Evolutionary conservation across 2,113 vertebrate genomes (phyloP), one percentile per base, ranked within the genome.

Genomic region (Oenanthe oenanthe): DNA sequence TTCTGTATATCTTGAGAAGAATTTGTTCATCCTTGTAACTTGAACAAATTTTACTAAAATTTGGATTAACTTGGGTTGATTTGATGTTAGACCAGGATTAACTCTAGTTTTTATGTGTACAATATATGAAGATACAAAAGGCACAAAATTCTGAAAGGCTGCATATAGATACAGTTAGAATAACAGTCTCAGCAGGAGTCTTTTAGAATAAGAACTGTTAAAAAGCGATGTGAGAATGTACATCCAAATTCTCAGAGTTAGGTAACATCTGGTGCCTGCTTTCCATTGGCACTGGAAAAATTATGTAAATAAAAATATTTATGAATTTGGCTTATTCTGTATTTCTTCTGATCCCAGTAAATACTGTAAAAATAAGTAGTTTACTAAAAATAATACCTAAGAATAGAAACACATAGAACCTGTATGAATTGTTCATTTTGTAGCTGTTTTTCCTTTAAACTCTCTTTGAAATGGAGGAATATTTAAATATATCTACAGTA

Each of bases 281-380:
- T 94, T 92, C 82, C 71, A 76, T 58, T 92, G 77, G 88, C 82
- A 88, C 32, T 86, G 60, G 63, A 70, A 79, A 50, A 93, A 61
- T 74, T 80, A 66, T 31, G 15, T 93, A 94, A 90, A 93, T 90
- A 95, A 90, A 96, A 95, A 83, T 92, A 94, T 92, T 94, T 88
- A 83, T 83, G 58, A 83, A 77, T 85, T 95, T 95, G 85, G 82
- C 88, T 94, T 94, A 63, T 74, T 61, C 62, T 1, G 0, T 79
- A 38, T 75, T 91, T 91, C 65, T 72, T 92, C n/a, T 87, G 89
- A 87, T 94, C 47, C 42, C 74, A 66, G 17, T 54, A 91, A 93
- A 82, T 87, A 82, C 36, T 40, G 16, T 65, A 87, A 88, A 96
- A 93, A 87, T 57, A 93, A 83, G 53, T 67, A 45, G 54, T 79